Evolutionary conservation across 2,888 invertebrate species (phyloP).

Genomic region (Agonopterix subpropinquella): DNA sequence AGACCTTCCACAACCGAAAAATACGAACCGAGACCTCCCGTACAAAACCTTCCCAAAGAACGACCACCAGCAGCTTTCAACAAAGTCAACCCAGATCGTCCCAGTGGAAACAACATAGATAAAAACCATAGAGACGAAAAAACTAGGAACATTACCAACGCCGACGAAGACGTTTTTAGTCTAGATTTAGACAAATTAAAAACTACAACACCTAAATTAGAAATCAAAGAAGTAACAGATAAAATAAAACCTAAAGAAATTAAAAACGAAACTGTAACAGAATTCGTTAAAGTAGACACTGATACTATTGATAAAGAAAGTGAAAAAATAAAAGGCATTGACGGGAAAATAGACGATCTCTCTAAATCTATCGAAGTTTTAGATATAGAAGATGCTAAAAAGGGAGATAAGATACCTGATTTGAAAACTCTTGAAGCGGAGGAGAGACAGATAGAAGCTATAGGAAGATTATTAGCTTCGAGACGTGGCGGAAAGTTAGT

Average conservation of each 20-base stretch:
- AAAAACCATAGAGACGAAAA: constrained; percentile 42
- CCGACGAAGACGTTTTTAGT: constrained; percentile 16
- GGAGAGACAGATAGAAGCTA: constrained; percentile 67
- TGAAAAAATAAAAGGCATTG: constrained; percentile 54
- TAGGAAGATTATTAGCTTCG: constrained; percentile 59
- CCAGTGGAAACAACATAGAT: constrained; percentile 16
- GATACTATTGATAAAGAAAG: constrained; percentile 29
- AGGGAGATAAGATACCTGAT: constrained; percentile 46
- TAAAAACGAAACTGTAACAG: constrained; percentile 12
- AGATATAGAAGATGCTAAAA: constrained; percentile 56
- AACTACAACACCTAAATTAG: constrained; percentile 17
- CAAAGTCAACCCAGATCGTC: constrained; percentile 12
- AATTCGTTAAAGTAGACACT: constrained; percentile 16
- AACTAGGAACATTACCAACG: constrained; percentile 40
- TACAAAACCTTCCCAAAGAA: constrained; percentile 11
- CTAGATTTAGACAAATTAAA: constrained; percentile 11
- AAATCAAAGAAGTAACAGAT: constrained; percentile 15
- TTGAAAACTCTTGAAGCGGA: constrained; percentile 64
- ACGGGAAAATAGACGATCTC: constrained; percentile 62
- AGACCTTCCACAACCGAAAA: constrained; percentile 18
- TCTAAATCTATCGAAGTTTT: constrained; percentile 60
- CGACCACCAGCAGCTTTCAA: constrained; percentile 12
- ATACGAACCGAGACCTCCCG: constrained; percentile 10
- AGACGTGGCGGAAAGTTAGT: constrained; percentile 53
- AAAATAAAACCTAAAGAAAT: constrained; percentile 15